Base-by-base conservation (phyloP, 2,113 vertebrate species). In the Galbula dea region DNA sequence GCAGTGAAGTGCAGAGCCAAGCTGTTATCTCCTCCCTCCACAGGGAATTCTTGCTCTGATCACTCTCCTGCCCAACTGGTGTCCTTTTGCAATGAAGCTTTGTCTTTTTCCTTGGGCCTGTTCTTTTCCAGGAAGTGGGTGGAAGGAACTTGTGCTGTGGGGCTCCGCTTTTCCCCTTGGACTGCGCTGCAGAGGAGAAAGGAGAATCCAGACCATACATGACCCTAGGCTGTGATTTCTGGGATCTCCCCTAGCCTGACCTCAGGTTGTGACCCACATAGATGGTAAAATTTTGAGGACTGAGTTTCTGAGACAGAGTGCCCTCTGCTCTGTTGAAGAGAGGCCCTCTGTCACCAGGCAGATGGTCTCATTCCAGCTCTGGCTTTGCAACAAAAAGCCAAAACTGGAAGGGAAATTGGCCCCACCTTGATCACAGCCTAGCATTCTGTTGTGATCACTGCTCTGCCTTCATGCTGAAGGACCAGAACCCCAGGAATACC, bases 201-300 rank as follows among this genome's bases (percentile, higher is more conserved):
- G 0, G 0, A 48, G 23, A 66, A 77, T 76, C 45, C 82, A 89
- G 82, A 43, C 54, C 2, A 0, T 46, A 30, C 0, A 1, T 6
- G 10, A 71, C 18, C 6, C 48, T 30, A 32, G 61, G 20, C 73
- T 59, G 46, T 11, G n/a, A 66, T 61, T 39, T 68, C 48, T 20
- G 15, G 10, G 54, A 15, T 85, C 18, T n/a, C 55, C 36, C 34
- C 29, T 7, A 55, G 2, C n/a, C 58, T 65, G 52, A 79, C 46
- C 79, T 88, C 17, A 7, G 37, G 14, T 52, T n/a, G 58, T 68
- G 23, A 49, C 14, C 65, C 23, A 20, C n/a, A 45, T 36, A 41
- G 11, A 19, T 59, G 46, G n/a, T 52, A 39, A 43, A 6, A 32
- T 57, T 59, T 8, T 71, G 27, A 26, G 46, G n/a, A 62, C 5